Evolutionary conservation across 1,140 invertebrate species (phyloP), one percentile per base, ranked within the genome.

Genomic region (Hycleus phaleratus): DNA sequence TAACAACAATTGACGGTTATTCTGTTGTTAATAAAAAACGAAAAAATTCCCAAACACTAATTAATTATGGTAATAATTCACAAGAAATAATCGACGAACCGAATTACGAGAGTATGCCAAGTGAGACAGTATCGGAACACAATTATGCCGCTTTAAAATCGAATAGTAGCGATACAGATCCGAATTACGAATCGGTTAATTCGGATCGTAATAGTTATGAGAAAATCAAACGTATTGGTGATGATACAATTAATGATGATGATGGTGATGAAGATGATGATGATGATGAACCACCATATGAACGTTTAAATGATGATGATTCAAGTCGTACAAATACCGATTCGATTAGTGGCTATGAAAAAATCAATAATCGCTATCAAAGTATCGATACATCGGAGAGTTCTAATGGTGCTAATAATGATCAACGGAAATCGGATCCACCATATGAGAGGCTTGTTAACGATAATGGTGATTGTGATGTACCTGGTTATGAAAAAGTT

Each of bases 41-140:
- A 64, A 72, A 9, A 70, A 64, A 57, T 63, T 38, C 42, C 25
- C 40, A 57, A 6, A 56, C 46, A 25, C 47, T 49, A 11, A 54
- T 47, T 12, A 54, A 44, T 46, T 54, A 58, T 32, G 60, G 61
- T 10, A 55, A 50, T 42, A 52, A 56, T 38, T 40, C 26, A 9
- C 49, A 50, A 38, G 57, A 67, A 48, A 18, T 56, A 9, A 46
- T 60, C 24, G 68, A 78, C 0, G 79, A 81, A 56, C 79, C 78
- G 0, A 80, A 81, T 64, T 90, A 88, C 61, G 86, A 88, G 67
- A 87, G 85, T 3, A 83, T 88, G 77, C 80, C 82, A 0, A 81
- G 82, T 60, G 78, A 79, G 51, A 52, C 54, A 2, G 12, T 49
- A 11, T 74, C 75, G 32, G 77, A 79, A 40, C 75, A 75, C 0